Base-by-base conservation (phyloP, 1,140 invertebrate genomes). In the Lepidotrigona ventralis region DNA sequence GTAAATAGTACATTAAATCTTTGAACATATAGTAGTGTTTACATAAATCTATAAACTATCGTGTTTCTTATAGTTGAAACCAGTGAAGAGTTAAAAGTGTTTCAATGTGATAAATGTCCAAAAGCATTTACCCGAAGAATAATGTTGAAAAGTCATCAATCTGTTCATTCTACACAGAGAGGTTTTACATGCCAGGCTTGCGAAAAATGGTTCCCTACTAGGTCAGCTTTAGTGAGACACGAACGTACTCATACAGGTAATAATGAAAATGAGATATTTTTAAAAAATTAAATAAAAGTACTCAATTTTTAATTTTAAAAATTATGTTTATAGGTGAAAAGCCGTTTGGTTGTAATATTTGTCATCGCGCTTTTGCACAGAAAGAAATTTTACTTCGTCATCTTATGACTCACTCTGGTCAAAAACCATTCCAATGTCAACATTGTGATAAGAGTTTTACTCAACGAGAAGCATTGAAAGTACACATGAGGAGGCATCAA, bases 351-450 rank as follows among this genome's bases (percentile, higher is more conserved):
- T 98, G 97, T 91, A 95, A 95, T 14, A 94, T 95, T 54, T 98
- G 98, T 91, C 95, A 95, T 15, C 95, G 96, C 39, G 94, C 95
- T 53, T 98, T 98, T 91, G 96, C 97, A 2, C 96, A 98, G 91
- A 96, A 97, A 75, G 97, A 97, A 91, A 97, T 98, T 85, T 94
- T 98, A 23, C 95, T 96, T 53, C 95, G 97, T 0, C 98, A 99
- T 93, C 95, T 97, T 86, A 96, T 98, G 91, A 97, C 97, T n/a
- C 98, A 99, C 90, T 97, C 96, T 1, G 97, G 98, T 79, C 95
- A 96, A 85, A 97, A 97, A 90, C 98, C 98, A 1, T 97, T 97
- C 93, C 95, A 96, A 89, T 98, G 97, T 91, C 94, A 95, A 63
- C 95, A 96, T 84, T 98, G 98, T 90, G 93, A 95, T 1, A 96